Conservation (phyloP, 2,113 vertebrate species). For the Theristicus caerulescens region DNA sequence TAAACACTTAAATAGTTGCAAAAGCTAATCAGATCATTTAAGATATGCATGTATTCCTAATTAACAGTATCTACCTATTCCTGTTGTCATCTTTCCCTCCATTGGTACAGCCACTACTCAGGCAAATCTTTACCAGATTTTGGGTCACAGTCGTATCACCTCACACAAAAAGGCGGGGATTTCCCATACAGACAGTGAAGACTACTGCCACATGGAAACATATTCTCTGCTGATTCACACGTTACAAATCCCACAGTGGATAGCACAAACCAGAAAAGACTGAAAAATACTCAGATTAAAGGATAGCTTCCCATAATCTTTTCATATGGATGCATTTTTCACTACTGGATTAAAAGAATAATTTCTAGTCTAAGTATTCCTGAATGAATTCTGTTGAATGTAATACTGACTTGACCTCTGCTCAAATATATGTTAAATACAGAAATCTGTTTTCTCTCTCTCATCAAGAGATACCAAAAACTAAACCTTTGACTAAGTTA, state of each 20-base stretch:
- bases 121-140: conserved; percentile 67
- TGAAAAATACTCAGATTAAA: conserved; percentile 34
- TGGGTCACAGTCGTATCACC: conserved; percentile 33
- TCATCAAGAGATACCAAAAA: background rate
- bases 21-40: background rate
- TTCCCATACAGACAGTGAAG: background rate
- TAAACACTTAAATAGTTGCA: background rate
- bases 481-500: background rate
- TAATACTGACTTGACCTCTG: conserved; percentile 75
- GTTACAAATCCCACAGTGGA: conserved; percentile 72
- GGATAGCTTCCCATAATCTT: background rate
- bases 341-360: conserved; percentile 27
- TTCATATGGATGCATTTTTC: conserved; percentile 25
- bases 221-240: conserved; percentile 52
- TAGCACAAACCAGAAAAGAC: conserved; percentile 66
- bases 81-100: background rate
- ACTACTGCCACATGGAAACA: background rate
- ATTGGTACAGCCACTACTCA: background rate
- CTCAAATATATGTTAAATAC: conserved; percentile 64
- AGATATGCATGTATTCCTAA: background rate
- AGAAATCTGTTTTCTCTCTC: conserved; percentile 36
- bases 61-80: background rate
- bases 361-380: conserved; percentile 47
- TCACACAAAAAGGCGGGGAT: conserved; percentile 39
- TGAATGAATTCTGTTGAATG: conserved; percentile 63